Evolutionary conservation across 2,797 vertebrate genomes (phyloP).

Genomic region (Aeoliscus strigatus): DNA sequence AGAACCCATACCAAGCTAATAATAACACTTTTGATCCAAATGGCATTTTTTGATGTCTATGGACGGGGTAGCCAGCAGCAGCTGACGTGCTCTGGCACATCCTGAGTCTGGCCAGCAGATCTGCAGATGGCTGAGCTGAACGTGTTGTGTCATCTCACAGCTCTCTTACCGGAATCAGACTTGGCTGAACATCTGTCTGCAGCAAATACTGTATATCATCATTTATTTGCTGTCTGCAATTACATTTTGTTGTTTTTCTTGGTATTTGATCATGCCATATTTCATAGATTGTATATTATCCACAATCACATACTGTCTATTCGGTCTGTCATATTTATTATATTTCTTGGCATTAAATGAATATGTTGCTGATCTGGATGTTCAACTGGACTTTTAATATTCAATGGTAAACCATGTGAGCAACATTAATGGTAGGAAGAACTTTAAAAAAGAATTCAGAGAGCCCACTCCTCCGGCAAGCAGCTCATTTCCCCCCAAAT

Average conservation of each 20-base stretch:
- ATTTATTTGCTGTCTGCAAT: conserved; percentile 5
- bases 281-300: background rate
- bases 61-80: conserved; percentile 35
- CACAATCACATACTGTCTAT: too few relatives aligned
- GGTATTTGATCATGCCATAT: background rate
- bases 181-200: conserved; percentile 49
- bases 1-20: conserved; percentile 2
- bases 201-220: conserved; percentile 12
- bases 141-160: conserved; percentile 56
- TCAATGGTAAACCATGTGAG: too few relatives aligned
- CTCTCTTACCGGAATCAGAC: conserved; percentile 54
- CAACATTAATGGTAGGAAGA: too few relatives aligned
- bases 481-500: too few relatives aligned
- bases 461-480: too few relatives aligned
- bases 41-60: conserved; percentile 29
- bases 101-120: conserved; percentile 40
- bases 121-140: conserved; percentile 53
- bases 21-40: conserved; percentile 18
- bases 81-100: conserved; percentile 52
- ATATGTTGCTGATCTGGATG: background rate
- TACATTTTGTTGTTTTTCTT: conserved; percentile 13
- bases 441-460: too few relatives aligned
- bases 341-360: background rate
- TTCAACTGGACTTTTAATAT: too few relatives aligned
- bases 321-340: conserved; percentile 2